Conservation (phyloP, 1,140 invertebrate genomes). For the Asobara japonica region DNA sequence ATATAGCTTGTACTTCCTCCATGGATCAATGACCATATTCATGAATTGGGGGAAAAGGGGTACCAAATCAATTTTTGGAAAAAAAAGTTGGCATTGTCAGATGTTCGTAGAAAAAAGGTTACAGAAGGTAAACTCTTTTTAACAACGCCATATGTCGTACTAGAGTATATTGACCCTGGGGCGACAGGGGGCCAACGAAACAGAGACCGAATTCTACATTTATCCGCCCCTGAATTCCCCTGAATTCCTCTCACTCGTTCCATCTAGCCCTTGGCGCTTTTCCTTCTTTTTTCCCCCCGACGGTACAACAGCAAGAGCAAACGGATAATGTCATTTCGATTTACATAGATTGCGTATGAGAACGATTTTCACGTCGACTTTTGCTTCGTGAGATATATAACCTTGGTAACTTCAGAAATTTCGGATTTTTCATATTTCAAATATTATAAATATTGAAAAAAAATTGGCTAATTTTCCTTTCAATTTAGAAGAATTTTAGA, state of each 20-base stretch:
- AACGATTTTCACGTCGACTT: conserved; percentile 26
- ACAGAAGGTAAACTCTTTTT: too few species aligned
- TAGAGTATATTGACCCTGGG: conserved; percentile 35
- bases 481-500: too few species aligned
- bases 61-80: conserved; percentile 16
- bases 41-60: too few species aligned
- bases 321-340: conserved; percentile 57
- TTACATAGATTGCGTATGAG: conserved; percentile 46
- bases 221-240: conserved; percentile 50
- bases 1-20: too few species aligned
- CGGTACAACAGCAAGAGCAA: conserved; percentile 45
- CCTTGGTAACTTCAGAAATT: too few species aligned
- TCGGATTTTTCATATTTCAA: too few species aligned
- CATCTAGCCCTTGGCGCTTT: conserved; percentile 14
- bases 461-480: too few species aligned
- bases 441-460: too few species aligned
- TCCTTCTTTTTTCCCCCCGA: conserved; percentile 27
- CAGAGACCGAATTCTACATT: conserved; percentile 35
- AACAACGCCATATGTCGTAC: conserved; percentile 54
- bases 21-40: too few species aligned
- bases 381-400: too few species aligned
- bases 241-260: conserved; percentile 31
- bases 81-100: too few species aligned
- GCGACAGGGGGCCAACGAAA: conserved; percentile 44
- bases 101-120: conserved; percentile 38